Conservation (phyloP, 2,888 invertebrate genomes). For the Hydrotaea diabolus region DNA sequence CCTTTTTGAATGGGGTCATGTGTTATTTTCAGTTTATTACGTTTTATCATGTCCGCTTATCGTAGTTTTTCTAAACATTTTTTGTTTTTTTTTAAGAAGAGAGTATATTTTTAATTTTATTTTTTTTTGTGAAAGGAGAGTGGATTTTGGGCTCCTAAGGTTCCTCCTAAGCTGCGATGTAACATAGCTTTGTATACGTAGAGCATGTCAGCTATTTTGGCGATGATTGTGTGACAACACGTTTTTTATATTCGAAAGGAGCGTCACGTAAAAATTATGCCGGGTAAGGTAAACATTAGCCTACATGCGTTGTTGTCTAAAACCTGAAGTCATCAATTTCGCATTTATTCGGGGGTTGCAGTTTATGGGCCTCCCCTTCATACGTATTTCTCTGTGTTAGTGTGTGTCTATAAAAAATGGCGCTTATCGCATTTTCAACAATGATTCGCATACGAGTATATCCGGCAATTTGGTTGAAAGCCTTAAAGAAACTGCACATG, state of each 20-base stretch:
- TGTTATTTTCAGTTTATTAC: conserved; percentile 28
- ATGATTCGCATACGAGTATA: neutral
- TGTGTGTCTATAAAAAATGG: neutral
- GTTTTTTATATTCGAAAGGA: too few relatives aligned
- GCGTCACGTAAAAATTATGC: too few relatives aligned
- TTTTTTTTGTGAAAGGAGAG: too few relatives aligned
- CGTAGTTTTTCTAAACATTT: too few relatives aligned
- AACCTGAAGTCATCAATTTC: neutral
- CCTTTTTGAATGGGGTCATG: conserved; percentile 45
- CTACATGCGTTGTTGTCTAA: neutral
- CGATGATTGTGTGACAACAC: neutral
- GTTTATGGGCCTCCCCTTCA: neutral
- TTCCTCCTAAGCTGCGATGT: too few relatives aligned
- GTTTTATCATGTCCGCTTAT: neutral
- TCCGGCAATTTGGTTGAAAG: neutral
- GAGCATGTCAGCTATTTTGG: neutral
- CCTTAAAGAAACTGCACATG: neutral
- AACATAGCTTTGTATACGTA: too few relatives aligned
- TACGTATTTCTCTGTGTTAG: neutral
- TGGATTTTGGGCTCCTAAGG: too few relatives aligned
- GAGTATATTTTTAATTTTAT: too few relatives aligned
- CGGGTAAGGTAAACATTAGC: neutral
- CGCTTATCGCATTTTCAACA: neutral
- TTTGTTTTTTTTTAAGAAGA: too few relatives aligned
- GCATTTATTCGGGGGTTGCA: neutral